Conservation (phyloP, 2,888 invertebrate genomes). For the Diaprepes abbreviatus region DNA sequence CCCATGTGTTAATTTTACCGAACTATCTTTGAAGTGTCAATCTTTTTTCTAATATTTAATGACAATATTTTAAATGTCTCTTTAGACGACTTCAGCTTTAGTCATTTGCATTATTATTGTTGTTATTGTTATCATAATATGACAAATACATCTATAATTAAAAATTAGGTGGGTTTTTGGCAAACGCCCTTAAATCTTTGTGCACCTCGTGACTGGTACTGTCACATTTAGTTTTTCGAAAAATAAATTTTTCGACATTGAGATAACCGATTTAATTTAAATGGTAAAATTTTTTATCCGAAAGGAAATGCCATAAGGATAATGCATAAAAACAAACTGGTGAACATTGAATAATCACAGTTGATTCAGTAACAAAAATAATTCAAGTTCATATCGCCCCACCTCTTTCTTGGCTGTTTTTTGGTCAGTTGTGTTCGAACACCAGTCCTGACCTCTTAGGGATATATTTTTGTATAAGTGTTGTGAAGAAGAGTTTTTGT, state of each 20-base stretch:
- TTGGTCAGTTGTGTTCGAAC: slow-evolving; percentile 58
- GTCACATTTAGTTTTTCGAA: background rate
- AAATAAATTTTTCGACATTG: background rate
- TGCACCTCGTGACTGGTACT: background rate
- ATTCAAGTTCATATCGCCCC: slow-evolving; percentile 45
- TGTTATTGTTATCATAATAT: no score
- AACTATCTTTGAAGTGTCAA: no score
- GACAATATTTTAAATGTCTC: no score
- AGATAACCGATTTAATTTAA: background rate
- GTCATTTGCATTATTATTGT: no score
- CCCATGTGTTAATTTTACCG: no score
- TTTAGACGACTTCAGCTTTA: no score
- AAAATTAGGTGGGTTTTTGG: background rate
- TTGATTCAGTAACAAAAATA: slow-evolving; percentile 39
- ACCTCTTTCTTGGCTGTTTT: slow-evolving; percentile 51
- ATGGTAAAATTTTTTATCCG: slow-evolving; percentile 6
- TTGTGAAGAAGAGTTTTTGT: slow-evolving; percentile 5
- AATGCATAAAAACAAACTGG: background rate
- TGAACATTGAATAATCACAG: slow-evolving; percentile 30
- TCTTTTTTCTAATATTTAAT: no score
- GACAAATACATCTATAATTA: no score
- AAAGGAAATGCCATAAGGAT: slow-evolving; percentile 22
- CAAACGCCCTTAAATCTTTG: background rate
- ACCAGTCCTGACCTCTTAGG: slow-evolving; percentile 54
- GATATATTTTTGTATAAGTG: slow-evolving; percentile 51